Percentiles rank a stretch among this genome's conserved stretches.
phyloP scores from a whole-genome alignment of 2,113 vertebrate genomes.

The Labeo rohita region DNA sequence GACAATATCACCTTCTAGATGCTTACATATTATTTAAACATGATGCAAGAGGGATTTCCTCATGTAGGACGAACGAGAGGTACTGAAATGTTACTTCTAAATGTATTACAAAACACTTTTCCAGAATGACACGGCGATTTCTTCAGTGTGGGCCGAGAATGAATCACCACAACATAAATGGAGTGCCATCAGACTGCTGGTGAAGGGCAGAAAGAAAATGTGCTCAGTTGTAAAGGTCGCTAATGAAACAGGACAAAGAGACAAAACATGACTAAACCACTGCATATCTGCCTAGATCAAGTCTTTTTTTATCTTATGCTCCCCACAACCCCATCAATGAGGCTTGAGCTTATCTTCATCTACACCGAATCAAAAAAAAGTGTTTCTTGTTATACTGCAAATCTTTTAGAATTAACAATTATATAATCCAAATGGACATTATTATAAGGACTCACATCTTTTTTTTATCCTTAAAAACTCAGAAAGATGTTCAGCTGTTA shows the following conservation, averaged over 20 bases:
- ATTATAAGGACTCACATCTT: background rate
- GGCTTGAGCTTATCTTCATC: background rate
- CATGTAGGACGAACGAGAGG: background rate
- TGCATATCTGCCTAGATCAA: background rate
- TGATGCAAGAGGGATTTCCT: background rate
- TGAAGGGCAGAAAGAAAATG: slow-evolving; percentile 9
- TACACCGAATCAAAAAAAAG: background rate
- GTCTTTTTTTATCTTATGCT: background rate
- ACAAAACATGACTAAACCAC: background rate
- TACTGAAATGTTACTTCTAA: background rate
- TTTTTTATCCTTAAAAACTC: background rate
- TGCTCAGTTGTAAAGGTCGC: background rate
- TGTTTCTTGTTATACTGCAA: background rate
- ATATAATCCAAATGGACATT: background rate
- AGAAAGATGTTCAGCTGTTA: background rate
- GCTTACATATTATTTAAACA: background rate
- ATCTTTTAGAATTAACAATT: background rate
- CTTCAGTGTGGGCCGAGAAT: slow-evolving; percentile 4
- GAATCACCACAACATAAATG: slow-evolving; percentile 11
- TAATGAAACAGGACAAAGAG: slow-evolving; percentile 31
- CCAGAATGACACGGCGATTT: slow-evolving; percentile 18
- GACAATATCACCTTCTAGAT: slow-evolving; percentile 6
- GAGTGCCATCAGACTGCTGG: slow-evolving; percentile 2
- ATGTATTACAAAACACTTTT: background rate
- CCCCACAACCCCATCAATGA: background rate